phyloP scores from a whole-genome alignment of 2,797 vertebrate genomes.

The Tinamus major region DNA sequence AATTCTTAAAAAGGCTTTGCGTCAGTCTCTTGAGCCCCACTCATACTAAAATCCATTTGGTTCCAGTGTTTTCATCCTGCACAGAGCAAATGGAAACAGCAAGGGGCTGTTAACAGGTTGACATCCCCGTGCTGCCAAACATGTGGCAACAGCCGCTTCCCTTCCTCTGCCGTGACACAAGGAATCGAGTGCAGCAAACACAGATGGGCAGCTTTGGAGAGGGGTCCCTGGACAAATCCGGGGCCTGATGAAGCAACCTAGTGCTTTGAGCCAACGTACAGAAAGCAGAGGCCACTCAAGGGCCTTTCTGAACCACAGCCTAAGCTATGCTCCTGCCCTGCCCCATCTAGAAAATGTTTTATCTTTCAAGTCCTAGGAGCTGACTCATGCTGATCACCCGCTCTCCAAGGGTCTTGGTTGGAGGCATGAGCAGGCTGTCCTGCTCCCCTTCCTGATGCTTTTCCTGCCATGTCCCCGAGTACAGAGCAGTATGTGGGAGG shows the following conservation, averaged over 20 bases:
- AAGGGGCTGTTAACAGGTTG: not conserved
- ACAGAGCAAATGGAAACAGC: not conserved
- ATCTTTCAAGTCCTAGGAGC: not conserved
- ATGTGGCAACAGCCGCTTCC: not conserved
- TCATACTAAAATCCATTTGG: not conserved
- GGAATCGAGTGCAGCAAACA: not conserved
- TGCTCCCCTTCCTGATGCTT: rapidly evolving
- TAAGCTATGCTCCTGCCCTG: not conserved
- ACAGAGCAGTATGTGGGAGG: not conserved
- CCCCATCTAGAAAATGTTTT: not conserved
- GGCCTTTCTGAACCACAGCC: not conserved
- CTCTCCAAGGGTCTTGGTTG: not conserved
- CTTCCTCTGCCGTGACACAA: not conserved
- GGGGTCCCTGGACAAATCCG: not conserved
- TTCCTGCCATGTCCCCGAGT: not conserved
- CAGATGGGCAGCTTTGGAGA: not conserved
- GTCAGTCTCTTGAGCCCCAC: not conserved
- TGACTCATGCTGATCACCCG: not conserved
- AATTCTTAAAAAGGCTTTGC: not conserved
- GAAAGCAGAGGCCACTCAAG: not conserved
- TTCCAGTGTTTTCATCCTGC: not conserved
- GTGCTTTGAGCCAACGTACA: not conserved
- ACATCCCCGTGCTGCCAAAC: not conserved
- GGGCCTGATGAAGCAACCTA: rapidly evolving
- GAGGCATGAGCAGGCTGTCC: not conserved